Conservation (phyloP, 1,140 invertebrate genomes). For the Drosophila yakuba region DNA sequence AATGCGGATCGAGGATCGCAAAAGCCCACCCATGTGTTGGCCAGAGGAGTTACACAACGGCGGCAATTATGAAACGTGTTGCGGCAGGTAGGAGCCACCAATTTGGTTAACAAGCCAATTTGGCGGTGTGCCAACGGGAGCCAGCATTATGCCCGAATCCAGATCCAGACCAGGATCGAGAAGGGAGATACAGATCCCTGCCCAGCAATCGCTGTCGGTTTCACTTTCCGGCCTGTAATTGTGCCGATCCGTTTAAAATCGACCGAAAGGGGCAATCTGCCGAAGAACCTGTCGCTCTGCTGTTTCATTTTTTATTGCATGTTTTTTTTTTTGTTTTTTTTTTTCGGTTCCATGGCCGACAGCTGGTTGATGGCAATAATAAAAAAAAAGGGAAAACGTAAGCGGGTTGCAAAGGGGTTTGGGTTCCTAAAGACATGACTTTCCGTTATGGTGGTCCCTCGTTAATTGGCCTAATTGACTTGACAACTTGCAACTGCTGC, state of each 20-base stretch:
- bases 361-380: slow-evolving; percentile 28
- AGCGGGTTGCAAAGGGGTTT: slow-evolving; percentile 12
- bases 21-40: slow-evolving; percentile 48
- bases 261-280: slow-evolving; percentile 16
- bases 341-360: slow-evolving; percentile 26
- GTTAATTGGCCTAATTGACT: slow-evolving; percentile 65
- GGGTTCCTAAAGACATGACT: slow-evolving; percentile 36
- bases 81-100: slow-evolving; percentile 52
- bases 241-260: slow-evolving; percentile 38
- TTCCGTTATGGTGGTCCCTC: slow-evolving; percentile 65
- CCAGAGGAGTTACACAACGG: slow-evolving; percentile 57
- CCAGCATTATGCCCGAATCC: slow-evolving; percentile 32
- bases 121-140: slow-evolving; percentile 37
- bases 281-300: slow-evolving; percentile 43
- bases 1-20: slow-evolving; percentile 1
- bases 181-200: slow-evolving; percentile 19
- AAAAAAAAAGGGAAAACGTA: slow-evolving; percentile 17
- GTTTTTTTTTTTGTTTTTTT: not conserved
- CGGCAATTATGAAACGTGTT: slow-evolving; percentile 57
- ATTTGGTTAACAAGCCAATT: slow-evolving; percentile 81
- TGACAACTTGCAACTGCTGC: slow-evolving; percentile 57
- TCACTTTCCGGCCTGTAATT: slow-evolving; percentile 81
- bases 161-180: slow-evolving; percentile 5
- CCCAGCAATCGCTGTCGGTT: slow-evolving; percentile 56
- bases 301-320: slow-evolving; percentile 5